Percentiles rank a stretch among this genome's conserved stretches.
Evolutionary conservation across 2,113 vertebrate genomes (phyloP).

Genomic region (Mastomys natalensis): DNA sequence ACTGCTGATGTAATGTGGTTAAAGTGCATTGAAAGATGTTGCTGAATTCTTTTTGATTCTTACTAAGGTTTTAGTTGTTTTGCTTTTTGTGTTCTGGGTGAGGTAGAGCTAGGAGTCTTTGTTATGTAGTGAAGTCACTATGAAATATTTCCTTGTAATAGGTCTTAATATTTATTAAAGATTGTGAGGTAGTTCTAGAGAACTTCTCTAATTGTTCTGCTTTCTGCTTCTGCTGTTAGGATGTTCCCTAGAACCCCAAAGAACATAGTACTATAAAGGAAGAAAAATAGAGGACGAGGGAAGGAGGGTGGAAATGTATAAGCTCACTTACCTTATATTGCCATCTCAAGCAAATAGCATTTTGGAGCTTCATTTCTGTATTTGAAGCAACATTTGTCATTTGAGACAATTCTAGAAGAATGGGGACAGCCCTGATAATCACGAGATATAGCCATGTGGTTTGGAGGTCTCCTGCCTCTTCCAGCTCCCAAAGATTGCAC

Average conservation of each 20-base stretch:
- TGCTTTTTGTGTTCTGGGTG: not conserved
- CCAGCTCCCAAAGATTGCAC: not conserved
- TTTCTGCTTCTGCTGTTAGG: not conserved
- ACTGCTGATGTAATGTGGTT: not conserved
- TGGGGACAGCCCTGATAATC: not conserved
- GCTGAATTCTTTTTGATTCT: slow-evolving; percentile 4
- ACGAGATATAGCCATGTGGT: not conserved
- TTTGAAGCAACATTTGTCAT: not conserved
- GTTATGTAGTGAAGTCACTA: not conserved
- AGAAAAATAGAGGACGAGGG: not conserved
- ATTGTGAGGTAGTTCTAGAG: slow-evolving; percentile 30
- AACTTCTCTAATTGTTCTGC: not conserved
- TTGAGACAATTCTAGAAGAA: not conserved
- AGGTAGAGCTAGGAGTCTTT: not conserved
- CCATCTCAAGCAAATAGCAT: not conserved
- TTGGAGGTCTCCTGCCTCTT: not conserved
- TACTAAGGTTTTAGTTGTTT: not conserved
- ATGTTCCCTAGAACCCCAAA: not conserved
- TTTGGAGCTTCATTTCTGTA: slow-evolving; percentile 35
- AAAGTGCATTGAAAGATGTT: slow-evolving; percentile 29
- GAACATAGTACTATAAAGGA: not conserved
- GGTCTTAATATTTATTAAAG: slow-evolving; percentile 13
- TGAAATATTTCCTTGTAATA: not conserved
- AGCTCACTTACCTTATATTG: not conserved
- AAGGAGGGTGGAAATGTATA: not conserved